Evolutionary conservation across 2,888 invertebrate species (phyloP).

Genomic region (Diadromus collaris): DNA sequence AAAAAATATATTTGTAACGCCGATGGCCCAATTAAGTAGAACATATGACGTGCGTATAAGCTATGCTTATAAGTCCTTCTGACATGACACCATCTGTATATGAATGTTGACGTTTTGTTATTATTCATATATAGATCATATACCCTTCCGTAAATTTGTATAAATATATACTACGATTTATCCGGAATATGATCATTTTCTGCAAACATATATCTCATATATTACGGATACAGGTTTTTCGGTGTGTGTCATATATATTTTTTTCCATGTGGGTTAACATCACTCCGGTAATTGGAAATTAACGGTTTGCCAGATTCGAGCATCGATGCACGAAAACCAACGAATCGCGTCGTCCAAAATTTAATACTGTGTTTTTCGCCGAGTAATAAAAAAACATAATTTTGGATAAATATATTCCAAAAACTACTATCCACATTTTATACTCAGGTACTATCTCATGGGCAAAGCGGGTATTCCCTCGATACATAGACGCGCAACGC

Average conservation of each 20-base stretch:
- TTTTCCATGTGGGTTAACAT: background rate
- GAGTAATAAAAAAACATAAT: constrained; percentile 7
- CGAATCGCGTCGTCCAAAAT: background rate
- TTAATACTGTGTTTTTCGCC: background rate
- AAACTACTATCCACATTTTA: background rate
- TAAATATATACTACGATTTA: background rate
- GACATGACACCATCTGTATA: no score
- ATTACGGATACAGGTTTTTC: background rate
- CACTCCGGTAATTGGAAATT: background rate
- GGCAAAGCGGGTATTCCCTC: background rate
- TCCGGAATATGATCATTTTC: background rate
- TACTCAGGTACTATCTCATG: background rate
- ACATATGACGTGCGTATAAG: background rate
- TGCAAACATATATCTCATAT: background rate
- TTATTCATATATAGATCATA: no score
- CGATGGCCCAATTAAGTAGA: no score
- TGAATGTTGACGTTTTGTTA: no score
- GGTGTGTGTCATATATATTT: background rate
- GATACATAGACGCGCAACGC: background rate
- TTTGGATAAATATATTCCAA: background rate
- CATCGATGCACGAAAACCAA: background rate
- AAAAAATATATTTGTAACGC: no score
- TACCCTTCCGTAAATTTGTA: no score
- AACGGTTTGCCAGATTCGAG: background rate
- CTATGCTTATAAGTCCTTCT: background rate